A percentile compares a stretch with the other conserved stretches of the same genome.
These are phyloP conservation scores for Torymus texanus DNA, from an alignment of 2,888 invertebrate species.

Conservation along the genomic window DNA sequence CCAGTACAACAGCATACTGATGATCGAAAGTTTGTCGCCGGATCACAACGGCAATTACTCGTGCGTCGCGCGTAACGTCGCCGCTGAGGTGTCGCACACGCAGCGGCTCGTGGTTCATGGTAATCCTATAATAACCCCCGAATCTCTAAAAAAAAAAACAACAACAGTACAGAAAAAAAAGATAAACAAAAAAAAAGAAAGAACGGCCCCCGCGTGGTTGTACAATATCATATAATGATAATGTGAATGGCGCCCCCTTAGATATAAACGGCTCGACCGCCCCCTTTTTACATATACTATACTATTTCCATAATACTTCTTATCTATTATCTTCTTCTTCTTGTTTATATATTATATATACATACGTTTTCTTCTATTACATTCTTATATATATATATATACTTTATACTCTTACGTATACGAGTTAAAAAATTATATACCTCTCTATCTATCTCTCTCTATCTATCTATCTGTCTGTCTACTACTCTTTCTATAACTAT, in stretches of 20 bases:
- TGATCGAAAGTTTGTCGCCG: conserved; percentile 84
- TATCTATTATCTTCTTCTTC: conserved; percentile 9
- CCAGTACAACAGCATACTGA: conserved; percentile 86
- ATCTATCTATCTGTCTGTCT: not conserved
- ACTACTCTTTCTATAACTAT: not conserved
- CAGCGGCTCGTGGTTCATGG: conserved; percentile 87
- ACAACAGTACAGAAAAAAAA: too few species aligned
- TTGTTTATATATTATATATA: conserved; percentile 9
- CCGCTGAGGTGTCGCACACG: conserved; percentile 84
- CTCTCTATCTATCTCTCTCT: conserved; percentile 23
- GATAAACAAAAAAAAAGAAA: too few species aligned
- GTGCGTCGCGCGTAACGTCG: conserved; percentile 84
- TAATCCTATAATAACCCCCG: conserved; percentile 76
- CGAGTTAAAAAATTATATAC: not conserved
- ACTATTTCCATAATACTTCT: not conserved
- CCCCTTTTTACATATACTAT: not conserved
- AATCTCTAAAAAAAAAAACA: conserved; percentile 28
- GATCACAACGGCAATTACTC: conserved; percentile 88
- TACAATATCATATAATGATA: too few species aligned
- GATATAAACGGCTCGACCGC: conserved; percentile 64
- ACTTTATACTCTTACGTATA: not conserved
- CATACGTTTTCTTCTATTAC: not conserved
- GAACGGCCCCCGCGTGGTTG: too few species aligned
- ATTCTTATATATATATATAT: not conserved
- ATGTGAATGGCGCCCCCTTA: too few species aligned